Conservation (phyloP, 2,113 vertebrate genomes). For the Penelope pileata region DNA sequence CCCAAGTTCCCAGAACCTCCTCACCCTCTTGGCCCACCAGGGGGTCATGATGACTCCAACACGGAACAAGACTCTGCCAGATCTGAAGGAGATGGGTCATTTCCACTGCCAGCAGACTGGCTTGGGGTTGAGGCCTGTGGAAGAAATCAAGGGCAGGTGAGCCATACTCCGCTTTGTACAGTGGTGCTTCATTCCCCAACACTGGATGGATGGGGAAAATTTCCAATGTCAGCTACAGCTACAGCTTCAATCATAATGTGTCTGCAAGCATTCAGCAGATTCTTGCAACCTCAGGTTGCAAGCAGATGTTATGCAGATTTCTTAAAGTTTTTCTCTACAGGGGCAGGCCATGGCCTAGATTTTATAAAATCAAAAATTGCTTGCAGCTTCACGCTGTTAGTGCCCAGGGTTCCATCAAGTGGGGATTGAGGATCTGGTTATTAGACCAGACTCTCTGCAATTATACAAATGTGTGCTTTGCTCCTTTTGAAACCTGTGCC, state of each 20-base stretch:
- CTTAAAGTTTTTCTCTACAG: not conserved
- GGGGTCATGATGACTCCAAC: slow-evolving; percentile 79
- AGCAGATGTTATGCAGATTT: not conserved
- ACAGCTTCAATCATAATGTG: not conserved
- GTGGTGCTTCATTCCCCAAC: not conserved
- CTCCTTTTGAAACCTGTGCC: not conserved
- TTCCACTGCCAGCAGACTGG: slow-evolving; percentile 76
- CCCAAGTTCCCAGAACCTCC: slow-evolving; percentile 91
- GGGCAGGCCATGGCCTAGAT: not conserved
- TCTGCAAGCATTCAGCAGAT: not conserved
- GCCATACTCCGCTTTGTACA: not conserved
- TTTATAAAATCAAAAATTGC: not conserved
- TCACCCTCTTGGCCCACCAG: slow-evolving; percentile 90
- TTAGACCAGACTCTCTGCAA: not conserved
- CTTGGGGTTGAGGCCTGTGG: slow-evolving; percentile 69
- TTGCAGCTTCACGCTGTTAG: not conserved
- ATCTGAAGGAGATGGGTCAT: slow-evolving; percentile 82
- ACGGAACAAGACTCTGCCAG: slow-evolving; percentile 82
- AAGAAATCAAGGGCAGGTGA: slow-evolving; percentile 79
- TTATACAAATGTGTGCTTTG: not conserved
- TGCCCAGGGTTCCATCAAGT: not conserved
- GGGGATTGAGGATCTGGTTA: not conserved
- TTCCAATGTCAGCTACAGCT: not conserved
- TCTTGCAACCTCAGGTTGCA: not conserved
- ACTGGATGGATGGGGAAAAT: not conserved